Evolutionary conservation across 2,797 vertebrate genomes (phyloP).

Genomic region (Gymnoscopelus microlampas): DNA sequence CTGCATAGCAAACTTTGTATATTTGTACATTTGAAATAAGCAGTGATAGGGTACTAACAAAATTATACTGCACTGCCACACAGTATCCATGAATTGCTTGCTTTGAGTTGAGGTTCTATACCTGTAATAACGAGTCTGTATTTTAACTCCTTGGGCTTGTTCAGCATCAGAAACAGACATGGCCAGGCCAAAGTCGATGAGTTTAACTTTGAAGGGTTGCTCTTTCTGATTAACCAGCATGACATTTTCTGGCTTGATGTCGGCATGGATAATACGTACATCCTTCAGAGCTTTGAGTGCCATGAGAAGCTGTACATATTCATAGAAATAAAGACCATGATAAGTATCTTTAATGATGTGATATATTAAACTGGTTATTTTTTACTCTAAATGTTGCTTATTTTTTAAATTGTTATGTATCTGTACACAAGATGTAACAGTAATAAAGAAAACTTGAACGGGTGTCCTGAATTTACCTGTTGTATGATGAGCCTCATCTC

Average conservation of each 20-base stretch:
- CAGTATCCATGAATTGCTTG: too few species aligned
- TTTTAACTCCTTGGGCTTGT: too few species aligned
- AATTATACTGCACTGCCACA: rapidly evolving
- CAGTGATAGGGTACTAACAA: conserved; percentile 7
- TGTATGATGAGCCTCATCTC: conserved; percentile 6
- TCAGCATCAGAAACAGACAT: rapidly evolving
- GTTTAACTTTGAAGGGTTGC: conserved; percentile 22
- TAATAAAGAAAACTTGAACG: background rate
- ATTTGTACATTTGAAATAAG: too few species aligned
- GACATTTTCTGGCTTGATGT: conserved; percentile 42
- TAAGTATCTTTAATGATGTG: too few species aligned
- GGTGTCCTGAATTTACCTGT: background rate
- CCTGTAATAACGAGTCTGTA: too few species aligned
- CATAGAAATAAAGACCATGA: too few species aligned
- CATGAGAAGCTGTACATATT: conserved; percentile 17
- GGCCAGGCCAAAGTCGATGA: conserved; percentile 38
- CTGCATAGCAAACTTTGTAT: too few species aligned
- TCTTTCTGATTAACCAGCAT: conserved; percentile 9
- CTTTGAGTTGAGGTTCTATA: too few species aligned
- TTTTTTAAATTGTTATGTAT: background rate
- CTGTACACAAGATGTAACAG: too few species aligned
- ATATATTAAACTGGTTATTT: too few species aligned
- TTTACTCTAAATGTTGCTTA: too few species aligned
- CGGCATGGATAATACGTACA: background rate
- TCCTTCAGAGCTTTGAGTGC: conserved; percentile 21